These are phyloP conservation scores for Myxocyprinus asiaticus DNA, from an alignment of 2,113 vertebrate genomes.

Conservation along the genomic window DNA sequence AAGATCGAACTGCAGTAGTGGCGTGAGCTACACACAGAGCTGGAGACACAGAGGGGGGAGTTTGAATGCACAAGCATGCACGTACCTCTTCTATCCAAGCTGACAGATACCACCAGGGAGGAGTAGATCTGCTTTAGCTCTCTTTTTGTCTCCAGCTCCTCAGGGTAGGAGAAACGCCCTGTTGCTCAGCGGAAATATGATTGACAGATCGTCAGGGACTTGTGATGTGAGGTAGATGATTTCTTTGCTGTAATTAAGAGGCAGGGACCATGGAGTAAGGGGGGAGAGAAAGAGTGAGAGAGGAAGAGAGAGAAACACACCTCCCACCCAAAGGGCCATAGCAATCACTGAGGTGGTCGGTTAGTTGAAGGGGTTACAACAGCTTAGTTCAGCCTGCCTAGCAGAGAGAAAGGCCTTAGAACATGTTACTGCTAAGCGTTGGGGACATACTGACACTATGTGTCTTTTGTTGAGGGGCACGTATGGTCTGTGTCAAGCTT, in stretches of 20 bases:
- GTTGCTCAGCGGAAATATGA: constrained; percentile 31
- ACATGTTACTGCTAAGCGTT: constrained; percentile 15
- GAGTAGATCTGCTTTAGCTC: constrained; percentile 21
- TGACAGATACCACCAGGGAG: constrained; percentile 22
- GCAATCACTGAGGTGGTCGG: not conserved
- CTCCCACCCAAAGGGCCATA: not conserved
- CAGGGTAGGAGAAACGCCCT: not conserved
- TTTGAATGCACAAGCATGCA: not conserved
- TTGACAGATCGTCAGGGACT: constrained; percentile 33
- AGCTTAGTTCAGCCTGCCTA: constrained; percentile 28
- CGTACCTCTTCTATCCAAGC: constrained; percentile 1
- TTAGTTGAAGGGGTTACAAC: constrained; percentile 3
- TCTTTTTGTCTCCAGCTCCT: constrained; percentile 11
- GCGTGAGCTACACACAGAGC: not conserved
- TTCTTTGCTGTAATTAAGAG: constrained; percentile 47
- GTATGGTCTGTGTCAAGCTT: constrained; percentile 7
- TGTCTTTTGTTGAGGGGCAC: not conserved
- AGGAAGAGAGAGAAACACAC: not conserved
- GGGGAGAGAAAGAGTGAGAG: not conserved
- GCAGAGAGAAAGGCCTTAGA: constrained; percentile 20
- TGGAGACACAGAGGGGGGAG: not conserved
- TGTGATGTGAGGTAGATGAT: constrained; percentile 39
- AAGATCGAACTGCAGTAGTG: not conserved
- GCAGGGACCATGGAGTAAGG: constrained; percentile 31
- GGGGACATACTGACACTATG: not conserved